Percentiles rank a stretch among this genome's conserved stretches.
These are phyloP conservation scores for Amblyraja radiata DNA, from an alignment of 2,797 vertebrate genomes.

Conservation along the genomic window DNA sequence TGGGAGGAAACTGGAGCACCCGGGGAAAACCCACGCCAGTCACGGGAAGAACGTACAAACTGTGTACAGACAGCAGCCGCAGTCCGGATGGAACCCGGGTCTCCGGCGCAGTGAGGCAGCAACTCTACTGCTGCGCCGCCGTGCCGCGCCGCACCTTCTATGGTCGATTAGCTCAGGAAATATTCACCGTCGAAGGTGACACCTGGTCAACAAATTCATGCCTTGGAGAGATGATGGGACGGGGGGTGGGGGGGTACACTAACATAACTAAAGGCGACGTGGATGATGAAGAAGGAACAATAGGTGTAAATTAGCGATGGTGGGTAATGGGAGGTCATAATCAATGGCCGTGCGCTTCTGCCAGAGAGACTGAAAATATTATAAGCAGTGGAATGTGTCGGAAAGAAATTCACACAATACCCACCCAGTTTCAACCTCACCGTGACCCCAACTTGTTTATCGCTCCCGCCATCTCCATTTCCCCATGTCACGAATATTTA, in stretches of 20 bases:
- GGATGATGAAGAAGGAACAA: too few species aligned
- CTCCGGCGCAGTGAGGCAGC: too few species aligned
- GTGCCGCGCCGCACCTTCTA: background rate
- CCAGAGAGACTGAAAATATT: background rate
- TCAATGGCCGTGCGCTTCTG: background rate
- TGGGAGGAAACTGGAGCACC: too few species aligned
- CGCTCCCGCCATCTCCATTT: background rate
- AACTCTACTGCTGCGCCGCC: too few species aligned
- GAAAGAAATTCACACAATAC: background rate
- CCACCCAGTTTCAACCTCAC: constrained; percentile 16
- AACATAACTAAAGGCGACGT: background rate
- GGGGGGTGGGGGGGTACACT: background rate
- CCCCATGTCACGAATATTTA: constrained; percentile 20
- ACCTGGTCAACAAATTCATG: background rate
- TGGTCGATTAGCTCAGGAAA: background rate
- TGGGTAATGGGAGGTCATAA: background rate
- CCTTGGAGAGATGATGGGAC: background rate
- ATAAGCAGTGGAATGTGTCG: background rate
- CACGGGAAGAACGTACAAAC: too few species aligned
- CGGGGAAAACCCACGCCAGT: too few species aligned
- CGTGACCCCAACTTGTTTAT: constrained; percentile 19
- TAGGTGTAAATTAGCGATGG: background rate
- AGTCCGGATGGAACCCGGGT: too few species aligned
- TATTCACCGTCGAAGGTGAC: too few species aligned
- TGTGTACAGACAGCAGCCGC: too few species aligned